A percentile compares a stretch with the other conserved stretches of the same genome.
Evolutionary conservation across 2,113 vertebrate genomes (phyloP).

Genomic region (Solea solea): DNA sequence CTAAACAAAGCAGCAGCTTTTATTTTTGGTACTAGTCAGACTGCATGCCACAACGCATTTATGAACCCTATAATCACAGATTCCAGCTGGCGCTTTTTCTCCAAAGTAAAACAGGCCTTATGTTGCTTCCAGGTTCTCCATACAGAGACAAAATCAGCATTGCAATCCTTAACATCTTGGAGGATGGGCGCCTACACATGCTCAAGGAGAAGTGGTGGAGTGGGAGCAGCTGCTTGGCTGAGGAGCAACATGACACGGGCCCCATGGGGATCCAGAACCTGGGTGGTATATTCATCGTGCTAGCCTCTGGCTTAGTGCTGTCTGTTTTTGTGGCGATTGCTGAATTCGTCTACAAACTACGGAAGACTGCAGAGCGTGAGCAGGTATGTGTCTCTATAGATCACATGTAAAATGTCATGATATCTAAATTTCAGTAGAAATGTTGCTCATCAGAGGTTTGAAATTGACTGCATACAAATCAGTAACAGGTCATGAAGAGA

Average conservation of each 20-base stretch:
- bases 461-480: too few relatives aligned
- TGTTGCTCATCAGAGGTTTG: slow-evolving; percentile 5
- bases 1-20: slow-evolving; percentile 5
- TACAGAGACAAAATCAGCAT: slow-evolving; percentile 99
- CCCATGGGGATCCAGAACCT: slow-evolving; percentile 97
- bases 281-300: slow-evolving; percentile 95
- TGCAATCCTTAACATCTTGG: slow-evolving; percentile 95
- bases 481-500: too few relatives aligned
- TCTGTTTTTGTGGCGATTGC: slow-evolving; percentile 95
- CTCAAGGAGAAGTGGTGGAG: slow-evolving; percentile 99
- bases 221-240: slow-evolving; percentile 90
- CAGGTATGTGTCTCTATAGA: slow-evolving; percentile 84
- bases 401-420: neutral
- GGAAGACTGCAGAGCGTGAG: slow-evolving; percentile 92
- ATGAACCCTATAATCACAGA: slow-evolving; percentile 65
- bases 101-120: slow-evolving; percentile 64
- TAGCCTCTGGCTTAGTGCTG: slow-evolving; percentile 94
- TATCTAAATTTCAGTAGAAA: slow-evolving; percentile 24
- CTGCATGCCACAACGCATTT: slow-evolving; percentile 52
- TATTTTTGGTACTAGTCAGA: slow-evolving; percentile 33
- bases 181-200: slow-evolving; percentile 95
- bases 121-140: slow-evolving; percentile 87
- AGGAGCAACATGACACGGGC: slow-evolving; percentile 92
- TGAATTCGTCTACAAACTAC: slow-evolving; percentile 97
- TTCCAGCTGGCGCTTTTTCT: slow-evolving; percentile 63